Conservation (phyloP, 2,797 vertebrate genomes). For the Lepidocolaptes lacrymiger region DNA sequence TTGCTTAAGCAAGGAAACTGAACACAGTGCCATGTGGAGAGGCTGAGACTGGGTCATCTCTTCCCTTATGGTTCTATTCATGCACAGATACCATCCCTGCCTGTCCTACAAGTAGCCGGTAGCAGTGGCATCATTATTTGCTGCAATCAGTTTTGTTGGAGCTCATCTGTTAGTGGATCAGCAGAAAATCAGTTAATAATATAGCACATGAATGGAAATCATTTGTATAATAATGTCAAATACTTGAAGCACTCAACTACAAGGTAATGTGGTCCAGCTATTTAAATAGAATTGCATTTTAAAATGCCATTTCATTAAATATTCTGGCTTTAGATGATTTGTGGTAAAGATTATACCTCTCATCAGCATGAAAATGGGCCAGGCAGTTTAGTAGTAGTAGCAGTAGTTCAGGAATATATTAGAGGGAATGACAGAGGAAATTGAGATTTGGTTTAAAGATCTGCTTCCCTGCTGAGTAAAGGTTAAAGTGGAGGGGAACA, state of each 20-base stretch:
- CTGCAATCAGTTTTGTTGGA: background rate
- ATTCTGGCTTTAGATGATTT: background rate
- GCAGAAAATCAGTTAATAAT: background rate
- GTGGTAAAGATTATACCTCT: background rate
- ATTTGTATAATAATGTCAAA: background rate
- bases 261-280: background rate
- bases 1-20: background rate
- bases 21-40: background rate
- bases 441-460: background rate
- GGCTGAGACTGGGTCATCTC: background rate
- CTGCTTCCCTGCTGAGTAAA: background rate
- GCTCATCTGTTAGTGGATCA: background rate
- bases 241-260: background rate
- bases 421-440: background rate
- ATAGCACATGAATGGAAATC: background rate
- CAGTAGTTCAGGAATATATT: background rate
- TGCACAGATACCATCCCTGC: background rate
- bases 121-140: background rate
- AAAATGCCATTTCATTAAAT: background rate
- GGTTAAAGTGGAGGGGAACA: background rate
- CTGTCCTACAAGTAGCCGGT: background rate
- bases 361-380: background rate
- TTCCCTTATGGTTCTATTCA: background rate
- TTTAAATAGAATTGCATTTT: background rate
- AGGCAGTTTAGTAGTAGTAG: background rate